phyloP scores from a whole-genome alignment of 2,797 vertebrate species.

The Neosilurus hyrtlii region DNA sequence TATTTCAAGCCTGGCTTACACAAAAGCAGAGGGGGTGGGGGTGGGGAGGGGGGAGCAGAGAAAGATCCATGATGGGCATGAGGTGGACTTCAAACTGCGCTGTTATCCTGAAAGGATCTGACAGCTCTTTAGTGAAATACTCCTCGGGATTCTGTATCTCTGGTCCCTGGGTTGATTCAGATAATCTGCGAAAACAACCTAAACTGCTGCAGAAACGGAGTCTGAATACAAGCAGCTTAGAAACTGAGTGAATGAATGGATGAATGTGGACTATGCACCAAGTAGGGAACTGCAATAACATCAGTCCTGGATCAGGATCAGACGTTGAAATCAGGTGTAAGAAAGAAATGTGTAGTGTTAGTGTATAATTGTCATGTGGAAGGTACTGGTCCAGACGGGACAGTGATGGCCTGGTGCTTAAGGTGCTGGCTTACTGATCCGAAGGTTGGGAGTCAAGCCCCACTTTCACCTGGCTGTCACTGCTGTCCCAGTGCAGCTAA shows the following conservation, averaged over 20 bases:
- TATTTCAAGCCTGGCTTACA: conserved; percentile 36
- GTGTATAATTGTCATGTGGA: too few relatives aligned
- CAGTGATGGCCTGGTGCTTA: too few relatives aligned
- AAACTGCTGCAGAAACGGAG: neutral
- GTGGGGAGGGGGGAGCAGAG: neutral
- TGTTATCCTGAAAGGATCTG: neutral
- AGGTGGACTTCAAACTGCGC: neutral
- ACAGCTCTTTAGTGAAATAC: neutral
- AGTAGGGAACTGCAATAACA: neutral
- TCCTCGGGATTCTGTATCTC: neutral
- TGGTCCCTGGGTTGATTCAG: neutral
- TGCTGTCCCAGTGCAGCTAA: too few relatives aligned
- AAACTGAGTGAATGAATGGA: too few relatives aligned
- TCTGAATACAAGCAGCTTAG: neutral
- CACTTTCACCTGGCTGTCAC: too few relatives aligned
- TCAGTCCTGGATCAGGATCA: neutral
- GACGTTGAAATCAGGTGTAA: neutral
- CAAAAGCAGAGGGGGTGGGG: conserved; percentile 12
- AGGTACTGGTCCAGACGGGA: too few relatives aligned
- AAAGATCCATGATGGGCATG: neutral
- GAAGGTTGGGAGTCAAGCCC: too few relatives aligned
- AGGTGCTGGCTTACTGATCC: too few relatives aligned
- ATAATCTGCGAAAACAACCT: neutral
- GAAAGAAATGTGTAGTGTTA: neutral
- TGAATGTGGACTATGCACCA: neutral